Percentiles rank a stretch among this genome's conserved stretches.
Conservation (phyloP, 2,113 vertebrate genomes). For the Pachyramphus minor region DNA sequence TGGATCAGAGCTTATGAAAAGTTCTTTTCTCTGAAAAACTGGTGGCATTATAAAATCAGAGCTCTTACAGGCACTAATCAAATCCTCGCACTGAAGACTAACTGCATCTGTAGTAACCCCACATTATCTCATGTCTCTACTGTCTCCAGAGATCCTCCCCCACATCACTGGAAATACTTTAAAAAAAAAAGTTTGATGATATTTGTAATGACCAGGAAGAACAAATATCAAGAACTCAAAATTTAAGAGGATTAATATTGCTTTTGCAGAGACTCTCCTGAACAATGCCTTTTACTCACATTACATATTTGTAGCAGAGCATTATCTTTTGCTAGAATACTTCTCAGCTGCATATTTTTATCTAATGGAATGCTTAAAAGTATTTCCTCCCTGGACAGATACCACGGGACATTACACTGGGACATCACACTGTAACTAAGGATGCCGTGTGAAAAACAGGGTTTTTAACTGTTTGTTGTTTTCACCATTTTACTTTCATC, state of each 20-base stretch:
- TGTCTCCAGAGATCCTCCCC: neutral
- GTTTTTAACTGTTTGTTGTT: neutral
- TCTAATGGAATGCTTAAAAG: slow-evolving; percentile 25
- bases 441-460: neutral
- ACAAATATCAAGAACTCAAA: neutral
- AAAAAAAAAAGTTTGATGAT: neutral
- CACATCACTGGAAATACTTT: neutral
- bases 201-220: neutral
- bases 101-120: neutral
- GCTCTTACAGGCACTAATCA: neutral
- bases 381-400: slow-evolving; percentile 35
- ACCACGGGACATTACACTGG: neutral
- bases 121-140: neutral
- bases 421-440: neutral
- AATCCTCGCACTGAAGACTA: neutral
- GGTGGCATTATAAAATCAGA: neutral
- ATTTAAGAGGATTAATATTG: neutral
- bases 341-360: slow-evolving; percentile 37
- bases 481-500: neutral
- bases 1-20: neutral
- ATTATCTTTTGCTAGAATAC: slow-evolving; percentile 10
- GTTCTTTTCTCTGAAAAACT: neutral
- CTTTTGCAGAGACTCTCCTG: neutral
- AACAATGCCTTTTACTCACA: neutral
- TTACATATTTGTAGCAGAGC: neutral